Evolutionary conservation across 2,113 vertebrate genomes (phyloP).

Genomic region (Oryzias celebensis): DNA sequence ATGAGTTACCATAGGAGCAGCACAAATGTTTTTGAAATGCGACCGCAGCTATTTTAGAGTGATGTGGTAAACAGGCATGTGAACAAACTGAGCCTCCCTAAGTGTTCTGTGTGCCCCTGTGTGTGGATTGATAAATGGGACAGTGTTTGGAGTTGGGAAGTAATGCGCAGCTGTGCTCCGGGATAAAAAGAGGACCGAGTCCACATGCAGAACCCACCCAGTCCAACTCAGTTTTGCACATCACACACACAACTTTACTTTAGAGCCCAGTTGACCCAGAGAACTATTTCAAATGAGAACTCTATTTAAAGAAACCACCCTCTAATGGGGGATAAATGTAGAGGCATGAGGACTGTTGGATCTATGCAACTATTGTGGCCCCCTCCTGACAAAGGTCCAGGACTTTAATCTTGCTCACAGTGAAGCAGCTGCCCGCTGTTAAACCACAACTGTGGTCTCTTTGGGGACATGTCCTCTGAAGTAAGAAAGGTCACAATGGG

Average conservation of each 20-base stretch:
- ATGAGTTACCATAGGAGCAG: slow-evolving; percentile 48
- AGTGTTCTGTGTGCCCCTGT: slow-evolving; percentile 24
- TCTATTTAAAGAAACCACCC: slow-evolving; percentile 49
- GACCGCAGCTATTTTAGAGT: slow-evolving; percentile 40
- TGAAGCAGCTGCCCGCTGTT: slow-evolving; percentile 63
- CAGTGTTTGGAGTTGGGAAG: slow-evolving; percentile 1
- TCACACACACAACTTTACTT: slow-evolving; percentile 10
- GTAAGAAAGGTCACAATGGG: slow-evolving; percentile 61
- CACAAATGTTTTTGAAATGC: slow-evolving; percentile 57
- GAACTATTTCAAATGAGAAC: slow-evolving; percentile 32
- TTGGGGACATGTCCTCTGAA: slow-evolving; percentile 27
- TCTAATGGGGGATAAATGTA: slow-evolving; percentile 22
- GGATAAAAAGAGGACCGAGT: slow-evolving; percentile 30
- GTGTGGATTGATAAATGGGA: slow-evolving; percentile 20
- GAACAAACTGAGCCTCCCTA: slow-evolving; percentile 18
- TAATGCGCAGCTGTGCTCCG: slow-evolving; percentile 56
- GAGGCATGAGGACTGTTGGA: slow-evolving; percentile 30
- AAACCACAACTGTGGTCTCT: slow-evolving; percentile 37
- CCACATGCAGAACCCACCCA: slow-evolving; percentile 3
- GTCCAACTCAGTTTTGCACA: slow-evolving; percentile 24
- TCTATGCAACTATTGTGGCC: slow-evolving; percentile 47
- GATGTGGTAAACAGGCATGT: slow-evolving; percentile 34
- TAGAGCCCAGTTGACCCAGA: neutral
- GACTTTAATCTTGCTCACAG: slow-evolving; percentile 48
- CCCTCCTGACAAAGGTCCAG: slow-evolving; percentile 30